Evolutionary conservation across 2,888 invertebrate species (phyloP).

Genomic region (Heliothis peltigera): DNA sequence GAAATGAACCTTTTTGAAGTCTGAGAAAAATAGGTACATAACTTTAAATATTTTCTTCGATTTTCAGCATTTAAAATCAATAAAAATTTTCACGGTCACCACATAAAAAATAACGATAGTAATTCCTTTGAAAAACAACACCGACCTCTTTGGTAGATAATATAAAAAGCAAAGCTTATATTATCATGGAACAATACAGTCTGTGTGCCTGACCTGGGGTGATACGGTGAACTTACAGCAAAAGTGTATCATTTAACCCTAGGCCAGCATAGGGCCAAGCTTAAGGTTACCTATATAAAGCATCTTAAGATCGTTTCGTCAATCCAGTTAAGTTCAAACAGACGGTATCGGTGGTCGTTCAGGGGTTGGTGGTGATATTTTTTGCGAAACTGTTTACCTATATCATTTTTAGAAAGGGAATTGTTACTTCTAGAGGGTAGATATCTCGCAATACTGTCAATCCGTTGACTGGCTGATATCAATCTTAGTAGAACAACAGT

Average conservation of each 20-base stretch:
- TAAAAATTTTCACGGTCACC: neutral
- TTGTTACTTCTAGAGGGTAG: neutral
- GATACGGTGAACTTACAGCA: slow-evolving; percentile 75
- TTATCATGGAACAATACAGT: slow-evolving; percentile 79
- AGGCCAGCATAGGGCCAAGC: slow-evolving; percentile 83
- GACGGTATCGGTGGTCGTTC: slow-evolving; percentile 62
- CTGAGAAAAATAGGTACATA: no score
- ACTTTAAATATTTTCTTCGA: no score
- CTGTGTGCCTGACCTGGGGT: slow-evolving; percentile 77
- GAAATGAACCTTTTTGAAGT: no score
- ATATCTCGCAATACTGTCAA: no score
- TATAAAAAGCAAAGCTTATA: slow-evolving; percentile 64
- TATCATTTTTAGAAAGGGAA: neutral
- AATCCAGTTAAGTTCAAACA: slow-evolving; percentile 70
- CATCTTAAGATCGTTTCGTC: slow-evolving; percentile 70
- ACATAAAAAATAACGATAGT: neutral
- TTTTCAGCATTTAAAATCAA: no score
- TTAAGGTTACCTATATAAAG: slow-evolving; percentile 79
- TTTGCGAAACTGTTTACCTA: neutral
- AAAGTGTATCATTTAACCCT: slow-evolving; percentile 88
- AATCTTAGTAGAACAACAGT: no score
- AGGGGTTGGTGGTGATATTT: slow-evolving; percentile 46
- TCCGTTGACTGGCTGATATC: no score
- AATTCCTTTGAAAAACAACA: slow-evolving; percentile 30
- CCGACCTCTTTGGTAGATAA: slow-evolving; percentile 45